Conservation (phyloP, 2,888 invertebrate species). For the Diarsia rubi region DNA sequence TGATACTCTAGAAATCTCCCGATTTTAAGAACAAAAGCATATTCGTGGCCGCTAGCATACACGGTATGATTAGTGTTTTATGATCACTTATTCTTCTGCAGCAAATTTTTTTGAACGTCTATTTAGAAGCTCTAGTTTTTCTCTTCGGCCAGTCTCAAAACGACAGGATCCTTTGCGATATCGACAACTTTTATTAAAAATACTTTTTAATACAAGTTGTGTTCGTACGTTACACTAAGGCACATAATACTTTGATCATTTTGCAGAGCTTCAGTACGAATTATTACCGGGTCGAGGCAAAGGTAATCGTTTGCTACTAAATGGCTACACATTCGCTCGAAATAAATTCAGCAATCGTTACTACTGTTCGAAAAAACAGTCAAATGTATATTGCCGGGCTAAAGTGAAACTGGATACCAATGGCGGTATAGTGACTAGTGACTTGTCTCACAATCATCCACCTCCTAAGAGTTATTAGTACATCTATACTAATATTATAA, state of each 20-base stretch:
- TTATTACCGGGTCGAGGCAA: not conserved
- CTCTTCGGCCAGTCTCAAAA: too few species aligned
- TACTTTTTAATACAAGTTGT: too few species aligned
- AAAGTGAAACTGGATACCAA: conserved; percentile 11
- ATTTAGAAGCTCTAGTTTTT: too few species aligned
- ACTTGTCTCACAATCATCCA: conserved; percentile 10
- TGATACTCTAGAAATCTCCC: too few species aligned
- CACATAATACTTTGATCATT: not conserved
- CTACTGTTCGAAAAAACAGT: conserved; percentile 31
- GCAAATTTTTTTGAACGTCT: too few species aligned
- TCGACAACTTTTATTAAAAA: too few species aligned
- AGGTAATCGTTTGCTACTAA: conserved; percentile 40
- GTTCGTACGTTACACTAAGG: not conserved
- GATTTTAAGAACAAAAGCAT: too few species aligned
- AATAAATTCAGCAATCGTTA: conserved; percentile 16
- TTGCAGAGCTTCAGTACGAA: not conserved
- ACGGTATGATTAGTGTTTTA: too few species aligned
- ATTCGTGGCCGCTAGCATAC: too few species aligned
- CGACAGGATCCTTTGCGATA: too few species aligned
- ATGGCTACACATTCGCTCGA: conserved; percentile 62
- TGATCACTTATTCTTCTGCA: too few species aligned
- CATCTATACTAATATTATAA: too few species aligned
- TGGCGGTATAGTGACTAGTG: conserved; percentile 3
- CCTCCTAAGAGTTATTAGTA: not conserved
- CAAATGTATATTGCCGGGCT: conserved; percentile 14